Conservation (phyloP, 2,797 vertebrate genomes). For the Zalophus californianus region DNA sequence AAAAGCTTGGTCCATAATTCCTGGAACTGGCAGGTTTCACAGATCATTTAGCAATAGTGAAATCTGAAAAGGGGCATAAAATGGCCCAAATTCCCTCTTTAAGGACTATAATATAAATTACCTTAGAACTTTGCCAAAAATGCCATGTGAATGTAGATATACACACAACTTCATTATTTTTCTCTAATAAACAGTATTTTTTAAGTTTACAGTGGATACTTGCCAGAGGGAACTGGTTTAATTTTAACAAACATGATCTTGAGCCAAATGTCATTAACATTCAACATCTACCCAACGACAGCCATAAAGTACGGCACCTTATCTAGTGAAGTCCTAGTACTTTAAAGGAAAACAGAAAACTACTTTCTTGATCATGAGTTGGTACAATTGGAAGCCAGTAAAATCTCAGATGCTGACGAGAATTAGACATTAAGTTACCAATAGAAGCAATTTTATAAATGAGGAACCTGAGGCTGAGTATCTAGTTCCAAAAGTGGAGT, state of each 20-base stretch:
- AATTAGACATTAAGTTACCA: not conserved
- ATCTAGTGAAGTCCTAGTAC: conserved; percentile 38
- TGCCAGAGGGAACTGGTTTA: conserved; percentile 72
- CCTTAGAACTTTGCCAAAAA: conserved; percentile 64
- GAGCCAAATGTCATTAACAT: conserved; percentile 64
- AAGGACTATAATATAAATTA: conserved; percentile 63
- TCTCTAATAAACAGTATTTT: conserved; percentile 64
- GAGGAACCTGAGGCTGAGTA: not conserved
- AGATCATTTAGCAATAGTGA: conserved; percentile 71
- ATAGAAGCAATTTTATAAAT: not conserved
- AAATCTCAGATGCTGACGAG: not conserved
- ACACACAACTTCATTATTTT: conserved; percentile 57
- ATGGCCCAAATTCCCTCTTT: conserved; percentile 62
- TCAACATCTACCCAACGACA: conserved; percentile 43
- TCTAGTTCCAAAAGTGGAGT: not conserved
- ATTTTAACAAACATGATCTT: conserved; percentile 73
- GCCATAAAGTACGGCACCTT: conserved; percentile 6
- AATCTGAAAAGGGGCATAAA: conserved; percentile 65
- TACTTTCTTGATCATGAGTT: not conserved
- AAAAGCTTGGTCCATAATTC: conserved; percentile 61
- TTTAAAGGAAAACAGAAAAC: not conserved
- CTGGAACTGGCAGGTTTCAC: conserved; percentile 67
- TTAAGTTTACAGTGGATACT: conserved; percentile 67
- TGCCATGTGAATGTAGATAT: conserved; percentile 64
- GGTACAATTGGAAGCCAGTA: not conserved